A percentile compares a stretch with the other conserved stretches of the same genome.
Conservation (phyloP, 2,113 vertebrate species). For the Hiodon alosoides region DNA sequence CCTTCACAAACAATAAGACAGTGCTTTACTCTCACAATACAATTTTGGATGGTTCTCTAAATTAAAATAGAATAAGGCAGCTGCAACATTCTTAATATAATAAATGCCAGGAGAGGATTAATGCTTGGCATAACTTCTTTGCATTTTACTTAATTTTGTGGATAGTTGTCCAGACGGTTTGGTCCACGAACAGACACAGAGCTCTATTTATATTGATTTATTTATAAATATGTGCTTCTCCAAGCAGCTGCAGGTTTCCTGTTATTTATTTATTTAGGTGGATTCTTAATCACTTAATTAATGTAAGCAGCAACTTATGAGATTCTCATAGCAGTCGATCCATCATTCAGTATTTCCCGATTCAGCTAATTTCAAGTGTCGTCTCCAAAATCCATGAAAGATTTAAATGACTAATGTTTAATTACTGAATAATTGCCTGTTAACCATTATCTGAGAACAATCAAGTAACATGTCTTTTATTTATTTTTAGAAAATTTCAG, state of each 20-base stretch:
- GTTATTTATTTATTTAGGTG: slow-evolving; percentile 2
- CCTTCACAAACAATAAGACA: no score
- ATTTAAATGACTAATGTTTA: slow-evolving; percentile 17
- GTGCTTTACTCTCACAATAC: no score
- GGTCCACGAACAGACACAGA: not conserved
- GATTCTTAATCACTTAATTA: slow-evolving; percentile 23
- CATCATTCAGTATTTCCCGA: slow-evolving; percentile 17
- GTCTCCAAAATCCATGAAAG: slow-evolving; percentile 8
- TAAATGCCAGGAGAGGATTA: not conserved
- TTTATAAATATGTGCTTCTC: not conserved
- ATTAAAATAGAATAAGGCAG: no score
- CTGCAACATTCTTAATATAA: not conserved
- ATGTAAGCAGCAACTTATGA: slow-evolving; percentile 18
- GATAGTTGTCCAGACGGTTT: not conserved
- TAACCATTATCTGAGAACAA: not conserved
- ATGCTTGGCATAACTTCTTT: not conserved
- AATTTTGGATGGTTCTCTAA: no score
- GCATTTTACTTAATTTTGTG: not conserved
- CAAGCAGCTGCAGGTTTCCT: slow-evolving; percentile 3
- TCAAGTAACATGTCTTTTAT: no score
- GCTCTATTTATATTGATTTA: not conserved
- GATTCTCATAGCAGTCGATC: slow-evolving; percentile 16
- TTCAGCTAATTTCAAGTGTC: slow-evolving; percentile 23
- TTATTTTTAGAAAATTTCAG: no score
- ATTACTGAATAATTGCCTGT: slow-evolving; percentile 17